Evolutionary conservation across 1,140 invertebrate genomes (phyloP), one percentile per base, ranked within the genome.

Genomic region (Dinoponera quadriceps): DNA sequence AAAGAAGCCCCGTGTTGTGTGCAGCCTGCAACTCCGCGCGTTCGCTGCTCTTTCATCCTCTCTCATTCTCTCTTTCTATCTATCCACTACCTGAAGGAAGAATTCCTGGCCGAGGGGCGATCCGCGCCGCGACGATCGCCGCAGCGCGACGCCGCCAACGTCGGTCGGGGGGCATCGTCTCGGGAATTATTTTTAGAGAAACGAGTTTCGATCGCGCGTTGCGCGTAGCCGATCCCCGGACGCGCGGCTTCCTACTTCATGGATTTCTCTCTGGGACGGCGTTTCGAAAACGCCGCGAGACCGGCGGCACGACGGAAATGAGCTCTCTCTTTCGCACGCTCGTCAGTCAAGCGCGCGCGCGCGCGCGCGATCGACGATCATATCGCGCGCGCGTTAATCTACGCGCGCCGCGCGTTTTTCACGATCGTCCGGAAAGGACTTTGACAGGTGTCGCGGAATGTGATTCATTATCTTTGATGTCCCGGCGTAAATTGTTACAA

Each of bases 21-120:
- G 86, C 86, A 85, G 83, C 55, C 85, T 90, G 90, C 88, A 90
- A 73, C 88, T 85, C 69, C 83, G 63, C 87, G 73, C 59, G 54
- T 65, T 16, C 55, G 29, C 0, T 51, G 25, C 63, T 62, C 83
- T 78, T 57, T 63, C 48, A 7, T 72, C 68, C 83, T 60, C 59
- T 63, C 27, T 14, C 59, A 65, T 72, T 65, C 81, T 16, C 60
- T 55, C 81, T 87, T 84, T 87, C 86, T 87, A 11, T n/a, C 62
- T 49, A 65, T 85, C 55, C 78, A 85, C 75, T 87, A 88, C 87
- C 87, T 88, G 85, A 82, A 44, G 27, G 27, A 82, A 44, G 82
- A 87, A 88, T 88, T 88, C 82, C 75, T 81, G 22, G 82, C 71
- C 74, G 44, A 74, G 69, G 78, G 78, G 83, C 71, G 71, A 86